Evolutionary conservation across 1,140 invertebrate species (phyloP).

Genomic region (Drosophila prosaltans): DNA sequence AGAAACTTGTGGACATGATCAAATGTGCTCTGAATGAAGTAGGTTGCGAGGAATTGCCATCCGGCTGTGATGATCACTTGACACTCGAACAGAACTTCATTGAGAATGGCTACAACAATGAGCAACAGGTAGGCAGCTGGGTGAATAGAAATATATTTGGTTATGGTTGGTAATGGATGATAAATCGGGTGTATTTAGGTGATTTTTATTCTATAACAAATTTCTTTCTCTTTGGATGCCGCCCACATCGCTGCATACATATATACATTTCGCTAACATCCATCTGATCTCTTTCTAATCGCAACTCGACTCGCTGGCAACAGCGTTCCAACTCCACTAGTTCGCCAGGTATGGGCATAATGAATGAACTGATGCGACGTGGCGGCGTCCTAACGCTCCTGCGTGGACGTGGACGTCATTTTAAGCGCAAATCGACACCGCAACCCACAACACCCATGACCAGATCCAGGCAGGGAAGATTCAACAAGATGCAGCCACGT

Average conservation of each 20-base stretch:
- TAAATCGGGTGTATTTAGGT: conserved; percentile 34
- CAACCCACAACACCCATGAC: conserved; percentile 73
- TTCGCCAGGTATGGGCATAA: conserved; percentile 74
- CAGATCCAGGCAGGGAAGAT: conserved; percentile 54
- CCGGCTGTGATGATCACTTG: conserved; percentile 89
- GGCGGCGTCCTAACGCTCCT: conserved; percentile 75
- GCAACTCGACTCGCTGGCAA: conserved; percentile 17
- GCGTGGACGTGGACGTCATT: conserved; percentile 68
- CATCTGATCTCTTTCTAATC: conserved; percentile 7
- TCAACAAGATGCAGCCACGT: conserved; percentile 71
- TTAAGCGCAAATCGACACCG: conserved; percentile 78
- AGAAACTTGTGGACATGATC: conserved; percentile 91
- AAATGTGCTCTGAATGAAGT: conserved; percentile 91
- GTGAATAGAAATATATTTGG: not conserved
- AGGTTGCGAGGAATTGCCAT: conserved; percentile 93
- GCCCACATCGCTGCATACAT: conserved; percentile 29
- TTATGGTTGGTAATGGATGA: conserved; percentile 36
- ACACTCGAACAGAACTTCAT: conserved; percentile 85
- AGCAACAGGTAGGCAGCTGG: conserved; percentile 73
- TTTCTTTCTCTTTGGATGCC: conserved; percentile 56
- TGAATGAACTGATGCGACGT: conserved; percentile 76
- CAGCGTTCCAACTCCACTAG: conserved; percentile 75
- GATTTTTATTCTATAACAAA: conserved; percentile 42
- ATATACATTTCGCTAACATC: conserved; percentile 30
- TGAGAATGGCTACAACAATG: conserved; percentile 80